Conservation (phyloP, 1,140 invertebrate species). For the Formica selysi region DNA sequence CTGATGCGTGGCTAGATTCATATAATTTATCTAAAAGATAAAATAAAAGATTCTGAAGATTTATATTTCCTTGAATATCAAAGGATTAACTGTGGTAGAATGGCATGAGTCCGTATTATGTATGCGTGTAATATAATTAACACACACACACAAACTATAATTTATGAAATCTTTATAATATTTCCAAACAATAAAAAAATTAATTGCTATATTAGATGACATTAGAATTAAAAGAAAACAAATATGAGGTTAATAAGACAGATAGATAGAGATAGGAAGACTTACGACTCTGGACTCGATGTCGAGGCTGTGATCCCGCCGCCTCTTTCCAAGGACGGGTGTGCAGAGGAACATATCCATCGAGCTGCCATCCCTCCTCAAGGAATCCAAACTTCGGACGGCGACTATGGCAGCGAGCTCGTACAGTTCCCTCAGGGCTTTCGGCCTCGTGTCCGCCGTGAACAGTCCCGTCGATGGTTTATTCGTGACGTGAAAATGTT, state of each 20-base stretch:
- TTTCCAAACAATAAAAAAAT: background rate
- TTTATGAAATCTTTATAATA: background rate
- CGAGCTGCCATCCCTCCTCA: conserved; percentile 86
- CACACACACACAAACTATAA: background rate
- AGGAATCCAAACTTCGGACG: conserved; percentile 85
- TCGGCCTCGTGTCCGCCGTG: conserved; percentile 89
- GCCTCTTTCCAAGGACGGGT: conserved; percentile 91
- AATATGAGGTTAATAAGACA: no score
- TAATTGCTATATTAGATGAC: background rate
- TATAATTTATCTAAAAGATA: background rate
- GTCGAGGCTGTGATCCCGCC: conserved; percentile 91
- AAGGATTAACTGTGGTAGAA: background rate
- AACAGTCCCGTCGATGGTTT: conserved; percentile 90
- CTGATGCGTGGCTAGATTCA: background rate
- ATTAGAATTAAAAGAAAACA: background rate
- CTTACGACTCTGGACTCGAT: conserved; percentile 95
- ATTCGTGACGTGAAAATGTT: conserved; percentile 90
- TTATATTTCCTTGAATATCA: background rate
- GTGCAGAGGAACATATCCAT: conserved; percentile 91
- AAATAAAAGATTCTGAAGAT: background rate
- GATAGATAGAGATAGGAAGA: conserved; percentile 70
- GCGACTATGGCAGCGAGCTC: conserved; percentile 89
- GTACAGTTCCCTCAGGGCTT: conserved; percentile 90
- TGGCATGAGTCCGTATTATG: no score
- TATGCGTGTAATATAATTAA: no score